Percentiles rank a stretch among this genome's conserved stretches.
Conservation (phyloP, 2,888 invertebrate genomes). For the Sphinx pinastri region DNA sequence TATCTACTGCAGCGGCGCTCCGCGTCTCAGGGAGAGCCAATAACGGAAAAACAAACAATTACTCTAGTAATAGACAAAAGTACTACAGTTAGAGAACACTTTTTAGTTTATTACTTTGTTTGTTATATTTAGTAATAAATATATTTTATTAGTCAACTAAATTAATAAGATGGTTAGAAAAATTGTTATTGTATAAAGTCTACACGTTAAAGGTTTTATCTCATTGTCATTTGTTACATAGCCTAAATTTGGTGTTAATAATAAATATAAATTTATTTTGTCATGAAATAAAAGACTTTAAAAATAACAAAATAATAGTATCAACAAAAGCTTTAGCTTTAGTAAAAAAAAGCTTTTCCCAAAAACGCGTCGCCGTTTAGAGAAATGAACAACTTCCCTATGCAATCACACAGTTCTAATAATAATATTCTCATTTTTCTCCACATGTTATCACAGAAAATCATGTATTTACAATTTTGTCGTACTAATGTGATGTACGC, state of each 20-base stretch:
- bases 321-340: background rate
- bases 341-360: slow-evolving; percentile 49
- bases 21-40: slow-evolving; percentile 52
- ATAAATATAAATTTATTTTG: background rate
- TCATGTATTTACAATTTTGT: slow-evolving; percentile 85
- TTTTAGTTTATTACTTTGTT: too few relatives aligned
- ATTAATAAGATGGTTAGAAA: background rate
- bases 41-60: background rate
- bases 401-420: slow-evolving; percentile 83
- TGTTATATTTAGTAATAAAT: background rate
- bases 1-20: slow-evolving; percentile 50
- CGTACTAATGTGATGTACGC: slow-evolving; percentile 78
- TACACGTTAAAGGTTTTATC: background rate
- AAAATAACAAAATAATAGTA: background rate
- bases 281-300: background rate
- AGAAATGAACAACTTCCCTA: slow-evolving; percentile 76
- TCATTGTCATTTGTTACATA: background rate
- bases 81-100: background rate
- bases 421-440: slow-evolving; percentile 74
- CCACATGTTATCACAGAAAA: slow-evolving; percentile 84
- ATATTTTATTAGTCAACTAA: background rate
- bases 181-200: background rate
- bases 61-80: background rate
- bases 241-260: background rate
- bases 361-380: slow-evolving; percentile 65